These are phyloP conservation scores for Lipotes vexillifer DNA, from an alignment of 2,113 vertebrate species.

Conservation along the genomic window DNA sequence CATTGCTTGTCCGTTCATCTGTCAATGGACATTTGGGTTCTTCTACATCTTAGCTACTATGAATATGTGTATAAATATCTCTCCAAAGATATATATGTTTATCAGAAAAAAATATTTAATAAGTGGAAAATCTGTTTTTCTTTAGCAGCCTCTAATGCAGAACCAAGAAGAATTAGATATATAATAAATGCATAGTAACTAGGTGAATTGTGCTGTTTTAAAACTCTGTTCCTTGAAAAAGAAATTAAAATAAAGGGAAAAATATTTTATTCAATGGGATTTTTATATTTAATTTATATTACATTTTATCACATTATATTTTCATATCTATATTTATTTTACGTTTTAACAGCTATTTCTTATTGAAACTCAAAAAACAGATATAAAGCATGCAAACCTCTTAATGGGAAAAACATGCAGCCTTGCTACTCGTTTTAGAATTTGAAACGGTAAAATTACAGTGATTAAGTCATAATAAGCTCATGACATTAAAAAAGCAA, in stretches of 20 bases:
- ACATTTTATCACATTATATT: not conserved
- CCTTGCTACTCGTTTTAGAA: not conserved
- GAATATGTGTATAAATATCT: not conserved
- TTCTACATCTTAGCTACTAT: not conserved
- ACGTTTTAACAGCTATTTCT: not conserved
- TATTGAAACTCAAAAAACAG: not conserved
- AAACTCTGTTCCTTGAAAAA: not conserved
- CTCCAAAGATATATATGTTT: not conserved
- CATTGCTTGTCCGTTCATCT: not conserved
- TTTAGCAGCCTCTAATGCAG: not conserved
- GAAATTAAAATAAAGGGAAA: not conserved
- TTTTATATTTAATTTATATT: not conserved
- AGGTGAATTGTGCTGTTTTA: not conserved
- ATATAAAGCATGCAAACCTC: not conserved
- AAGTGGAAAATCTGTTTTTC: not conserved
- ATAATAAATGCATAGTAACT: not conserved
- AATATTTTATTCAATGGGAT: not conserved
- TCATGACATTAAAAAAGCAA: not conserved
- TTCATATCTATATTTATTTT: not conserved
- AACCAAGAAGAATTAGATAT: not conserved
- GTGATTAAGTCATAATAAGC: not conserved
- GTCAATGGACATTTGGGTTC: not conserved
- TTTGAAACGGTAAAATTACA: constrained; percentile 1
- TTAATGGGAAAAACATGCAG: not conserved
- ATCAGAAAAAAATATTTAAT: not conserved